Base-by-base conservation (phyloP, 2,888 invertebrate genomes). In the Augiades crinisus region DNA sequence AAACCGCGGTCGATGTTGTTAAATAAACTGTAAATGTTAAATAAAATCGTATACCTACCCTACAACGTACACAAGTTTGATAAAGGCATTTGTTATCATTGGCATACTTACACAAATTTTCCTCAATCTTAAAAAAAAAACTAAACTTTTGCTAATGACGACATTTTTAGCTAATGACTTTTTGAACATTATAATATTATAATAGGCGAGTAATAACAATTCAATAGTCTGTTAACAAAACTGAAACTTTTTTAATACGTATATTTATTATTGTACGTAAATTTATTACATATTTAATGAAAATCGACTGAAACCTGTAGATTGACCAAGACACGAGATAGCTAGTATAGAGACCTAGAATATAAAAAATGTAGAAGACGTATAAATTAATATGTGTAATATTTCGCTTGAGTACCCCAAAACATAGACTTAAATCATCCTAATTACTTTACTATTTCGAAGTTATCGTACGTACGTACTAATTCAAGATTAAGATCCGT, bases 291-390 rank as follows among this genome's bases (percentile, higher is more conserved):
- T 34, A 17, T 34, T 16, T 17, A 17, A 34, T 17, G 10, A 17
- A 41, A 31, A 38, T 38, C 47, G 47, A 47, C 30, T 47, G 17
- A 38, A 30, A 17, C 5, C 14, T 16, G 33, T 33, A 44, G 40
- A 38, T 40, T 16, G 40, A 47, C 33, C 31, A 21, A 38, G 17
- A 17, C 5, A 49, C 10, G 49, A 49, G 49, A 49, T 49, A 41
- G 49, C 49, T 41, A 49, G 49, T 41, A 34, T 19, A 21, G 33
- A 27, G 43, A 36, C 27, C 10, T 27, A 27, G 27, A 27, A 27
- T 33, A 14, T 33, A 33, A 33, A 33, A 14, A 14, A 14, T 14
- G 7, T 33, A 33, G 31, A 14, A 14, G 14, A 5, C 2, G 31
- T 5, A 10, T 27, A 14, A 7, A 33, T 33, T 4, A 27, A 27